These are phyloP conservation scores for Excalfactoria chinensis DNA, from an alignment of 2,113 vertebrate genomes.

Conservation along the genomic window DNA sequence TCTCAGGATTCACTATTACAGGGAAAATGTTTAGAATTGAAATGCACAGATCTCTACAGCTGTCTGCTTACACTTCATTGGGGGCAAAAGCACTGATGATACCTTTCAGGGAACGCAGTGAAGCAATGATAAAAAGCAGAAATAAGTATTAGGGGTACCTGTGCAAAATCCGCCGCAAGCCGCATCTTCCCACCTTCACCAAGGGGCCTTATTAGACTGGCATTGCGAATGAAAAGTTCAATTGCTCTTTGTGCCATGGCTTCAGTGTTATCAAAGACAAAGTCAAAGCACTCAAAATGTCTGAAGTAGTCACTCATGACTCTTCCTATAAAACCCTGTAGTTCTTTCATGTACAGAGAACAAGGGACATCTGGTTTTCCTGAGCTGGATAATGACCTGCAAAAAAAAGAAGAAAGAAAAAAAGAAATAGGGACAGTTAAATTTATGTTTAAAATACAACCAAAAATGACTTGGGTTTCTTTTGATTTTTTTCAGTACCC, in stretches of 20 bases:
- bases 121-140: neutral
- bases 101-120: neutral
- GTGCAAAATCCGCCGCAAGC: constrained; percentile 94
- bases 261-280: constrained; percentile 92
- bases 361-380: constrained; percentile 90
- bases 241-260: constrained; percentile 90
- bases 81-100: neutral
- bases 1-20: neutral
- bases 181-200: constrained; percentile 96
- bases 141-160: constrained; percentile 77
- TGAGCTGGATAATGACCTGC: constrained; percentile 82
- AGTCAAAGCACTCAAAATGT: constrained; percentile 92
- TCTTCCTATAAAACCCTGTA: constrained; percentile 94
- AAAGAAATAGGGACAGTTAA: constrained; percentile 7
- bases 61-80: neutral
- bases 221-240: constrained; percentile 91
- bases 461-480: neutral
- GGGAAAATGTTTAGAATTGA: neutral
- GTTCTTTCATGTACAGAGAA: constrained; percentile 98
- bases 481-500: neutral
- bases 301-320: constrained; percentile 95
- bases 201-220: constrained; percentile 89
- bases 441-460: constrained; percentile 37
- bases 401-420: neutral
- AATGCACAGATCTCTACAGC: neutral